A percentile compares a stretch with the other conserved stretches of the same genome.
phyloP scores from a whole-genome alignment of 2,888 invertebrate species.

The Calliphora vomitoria region DNA sequence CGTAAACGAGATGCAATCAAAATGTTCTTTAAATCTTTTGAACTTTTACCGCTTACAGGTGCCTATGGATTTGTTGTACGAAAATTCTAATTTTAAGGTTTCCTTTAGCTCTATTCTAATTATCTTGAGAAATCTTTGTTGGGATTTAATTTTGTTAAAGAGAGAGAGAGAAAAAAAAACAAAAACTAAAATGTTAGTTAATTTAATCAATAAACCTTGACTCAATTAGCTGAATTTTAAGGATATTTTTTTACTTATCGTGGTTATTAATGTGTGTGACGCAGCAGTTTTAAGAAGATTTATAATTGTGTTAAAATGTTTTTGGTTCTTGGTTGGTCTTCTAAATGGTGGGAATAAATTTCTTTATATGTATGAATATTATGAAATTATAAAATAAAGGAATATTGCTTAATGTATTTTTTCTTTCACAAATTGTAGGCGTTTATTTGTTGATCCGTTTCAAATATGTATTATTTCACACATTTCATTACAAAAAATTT shows the following conservation, averaged over 20 bases:
- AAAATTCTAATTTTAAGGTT: neutral
- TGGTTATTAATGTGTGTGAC: conserved; percentile 36
- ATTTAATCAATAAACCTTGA: conserved; percentile 74
- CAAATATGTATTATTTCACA: conserved; percentile 66
- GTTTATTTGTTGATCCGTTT: conserved; percentile 69
- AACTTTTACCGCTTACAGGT: conserved; percentile 76
- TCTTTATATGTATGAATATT: conserved; percentile 32
- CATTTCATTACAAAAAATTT: conserved; percentile 43
- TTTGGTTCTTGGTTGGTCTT: neutral
- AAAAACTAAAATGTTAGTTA: conserved; percentile 54
- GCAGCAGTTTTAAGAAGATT: conserved; percentile 75
- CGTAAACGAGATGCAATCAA: conserved; percentile 78
- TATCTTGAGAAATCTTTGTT: conserved; percentile 66
- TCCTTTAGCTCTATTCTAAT: neutral
- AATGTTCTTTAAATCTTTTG: conserved; percentile 75
- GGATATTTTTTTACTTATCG: conserved; percentile 73
- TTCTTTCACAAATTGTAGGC: conserved; percentile 36
- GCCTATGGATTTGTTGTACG: conserved; percentile 14
- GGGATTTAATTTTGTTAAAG: conserved; percentile 11
- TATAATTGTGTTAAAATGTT: conserved; percentile 79
- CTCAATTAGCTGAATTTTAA: conserved; percentile 81
- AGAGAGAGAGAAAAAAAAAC: neutral
- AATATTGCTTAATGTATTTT: conserved; percentile 28
- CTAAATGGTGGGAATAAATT: conserved; percentile 59
- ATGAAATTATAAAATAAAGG: conserved; percentile 27